Percentiles rank a stretch among this genome's conserved stretches.
Conservation (phyloP, 2,888 invertebrate genomes). For the Xanthorhoe designata region DNA sequence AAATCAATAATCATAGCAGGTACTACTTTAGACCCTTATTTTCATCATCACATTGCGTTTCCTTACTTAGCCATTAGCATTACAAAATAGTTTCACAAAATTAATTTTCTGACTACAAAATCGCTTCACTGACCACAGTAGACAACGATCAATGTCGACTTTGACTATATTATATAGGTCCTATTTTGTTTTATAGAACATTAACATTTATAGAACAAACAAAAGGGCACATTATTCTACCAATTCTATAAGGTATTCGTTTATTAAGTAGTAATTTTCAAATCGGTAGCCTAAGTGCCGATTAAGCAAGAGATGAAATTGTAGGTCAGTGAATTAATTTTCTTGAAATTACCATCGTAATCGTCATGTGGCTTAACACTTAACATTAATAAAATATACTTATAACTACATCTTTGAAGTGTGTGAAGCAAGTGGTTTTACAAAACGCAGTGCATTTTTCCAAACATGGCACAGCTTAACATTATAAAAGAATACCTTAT, state of each 20-base stretch:
- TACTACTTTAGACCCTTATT: conserved; percentile 77
- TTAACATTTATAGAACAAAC: too few relatives aligned
- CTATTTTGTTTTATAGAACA: too few relatives aligned
- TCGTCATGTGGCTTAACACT: conserved; percentile 46
- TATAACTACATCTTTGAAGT: conserved; percentile 55
- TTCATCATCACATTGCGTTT: conserved; percentile 81
- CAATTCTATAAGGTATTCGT: neutral
- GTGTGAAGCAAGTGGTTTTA: conserved; percentile 48
- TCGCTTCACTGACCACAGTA: neutral
- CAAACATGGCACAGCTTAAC: conserved; percentile 72
- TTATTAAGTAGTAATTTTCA: neutral
- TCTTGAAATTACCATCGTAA: conserved; percentile 28
- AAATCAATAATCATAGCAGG: conserved; percentile 69
- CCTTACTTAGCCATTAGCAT: conserved; percentile 58
- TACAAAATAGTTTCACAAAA: conserved; percentile 41
- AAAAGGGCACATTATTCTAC: too few relatives aligned
- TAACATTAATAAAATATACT: conserved; percentile 62
- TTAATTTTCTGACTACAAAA: conserved; percentile 38
- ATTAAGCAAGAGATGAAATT: conserved; percentile 13
- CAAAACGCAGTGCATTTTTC: conserved; percentile 52
- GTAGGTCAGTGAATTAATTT: conserved; percentile 28
- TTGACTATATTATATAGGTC: too few relatives aligned
- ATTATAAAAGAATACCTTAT: conserved; percentile 50
- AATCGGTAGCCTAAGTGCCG: neutral
- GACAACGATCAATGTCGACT: neutral